phyloP scores from a whole-genome alignment of 2,888 invertebrate genomes.

The Pecten maximus region DNA sequence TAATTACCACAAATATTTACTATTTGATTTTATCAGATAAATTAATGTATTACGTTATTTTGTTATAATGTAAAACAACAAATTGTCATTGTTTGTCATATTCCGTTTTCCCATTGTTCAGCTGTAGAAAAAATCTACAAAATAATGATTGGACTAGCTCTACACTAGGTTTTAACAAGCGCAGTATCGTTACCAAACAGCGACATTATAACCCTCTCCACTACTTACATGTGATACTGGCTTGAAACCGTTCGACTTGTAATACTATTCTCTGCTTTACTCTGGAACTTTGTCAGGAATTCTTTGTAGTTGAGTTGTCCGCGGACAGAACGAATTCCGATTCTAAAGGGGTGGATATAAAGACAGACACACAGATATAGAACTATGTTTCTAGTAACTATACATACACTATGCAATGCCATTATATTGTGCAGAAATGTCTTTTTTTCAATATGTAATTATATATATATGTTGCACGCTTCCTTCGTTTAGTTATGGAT shows the following conservation, averaged over 20 bases:
- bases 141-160: background rate
- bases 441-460: background rate
- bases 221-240: conserved; percentile 66
- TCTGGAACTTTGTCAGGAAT: conserved; percentile 70
- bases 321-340: conserved; percentile 62
- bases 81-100: background rate
- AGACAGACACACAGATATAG: background rate
- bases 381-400: background rate
- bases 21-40: too few species aligned
- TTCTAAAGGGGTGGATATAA: conserved; percentile 53
- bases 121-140: background rate
- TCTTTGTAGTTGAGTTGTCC: conserved; percentile 73
- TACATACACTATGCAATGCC: background rate
- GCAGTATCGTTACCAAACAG: background rate
- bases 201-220: background rate
- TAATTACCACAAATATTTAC: too few species aligned
- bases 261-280: conserved; percentile 67
- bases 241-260: conserved; percentile 64
- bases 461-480: too few species aligned
- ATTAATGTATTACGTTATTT: too few species aligned
- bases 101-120: background rate
- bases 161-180: background rate
- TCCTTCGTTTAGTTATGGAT: too few species aligned
- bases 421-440: background rate
- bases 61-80: background rate